These are phyloP conservation scores for Podabrus alpinus DNA, from an alignment of 2,888 invertebrate species.

Conservation along the genomic window DNA sequence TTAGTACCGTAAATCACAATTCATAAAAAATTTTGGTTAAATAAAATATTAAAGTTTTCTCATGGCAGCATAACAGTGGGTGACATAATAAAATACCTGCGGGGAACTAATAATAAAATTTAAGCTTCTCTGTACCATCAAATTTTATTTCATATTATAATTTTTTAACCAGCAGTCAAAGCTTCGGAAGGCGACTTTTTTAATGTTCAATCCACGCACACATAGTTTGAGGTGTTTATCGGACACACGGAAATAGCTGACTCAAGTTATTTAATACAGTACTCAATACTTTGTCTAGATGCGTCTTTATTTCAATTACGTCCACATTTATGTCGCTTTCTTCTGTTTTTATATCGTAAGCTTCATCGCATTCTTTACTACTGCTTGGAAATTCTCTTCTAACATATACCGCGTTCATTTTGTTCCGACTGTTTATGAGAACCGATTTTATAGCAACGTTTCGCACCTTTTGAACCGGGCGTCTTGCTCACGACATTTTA, in stretches of 20 bases:
- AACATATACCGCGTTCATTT: no score
- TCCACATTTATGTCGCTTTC: no score
- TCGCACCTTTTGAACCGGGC: no score
- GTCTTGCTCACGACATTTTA: no score
- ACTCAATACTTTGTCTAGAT: no score
- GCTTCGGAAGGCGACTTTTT: background rate
- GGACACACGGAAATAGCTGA: background rate
- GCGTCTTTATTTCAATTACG: no score
- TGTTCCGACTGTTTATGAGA: no score
- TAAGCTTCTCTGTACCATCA: background rate
- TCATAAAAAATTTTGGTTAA: background rate
- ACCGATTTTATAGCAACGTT: no score
- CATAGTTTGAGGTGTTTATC: background rate
- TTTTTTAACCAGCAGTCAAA: background rate
- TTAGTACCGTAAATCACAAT: background rate
- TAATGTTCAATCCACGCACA: background rate
- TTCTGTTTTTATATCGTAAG: no score
- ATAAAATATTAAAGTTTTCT: background rate
- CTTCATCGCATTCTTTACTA: no score
- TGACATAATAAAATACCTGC: background rate
- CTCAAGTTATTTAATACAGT: no score
- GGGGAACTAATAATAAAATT: background rate
- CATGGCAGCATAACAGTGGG: background rate
- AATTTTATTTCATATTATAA: background rate
- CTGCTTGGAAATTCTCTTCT: no score